Evolutionary conservation across 1,140 invertebrate genomes (phyloP).

Genomic region (Ceratina japonica): DNA sequence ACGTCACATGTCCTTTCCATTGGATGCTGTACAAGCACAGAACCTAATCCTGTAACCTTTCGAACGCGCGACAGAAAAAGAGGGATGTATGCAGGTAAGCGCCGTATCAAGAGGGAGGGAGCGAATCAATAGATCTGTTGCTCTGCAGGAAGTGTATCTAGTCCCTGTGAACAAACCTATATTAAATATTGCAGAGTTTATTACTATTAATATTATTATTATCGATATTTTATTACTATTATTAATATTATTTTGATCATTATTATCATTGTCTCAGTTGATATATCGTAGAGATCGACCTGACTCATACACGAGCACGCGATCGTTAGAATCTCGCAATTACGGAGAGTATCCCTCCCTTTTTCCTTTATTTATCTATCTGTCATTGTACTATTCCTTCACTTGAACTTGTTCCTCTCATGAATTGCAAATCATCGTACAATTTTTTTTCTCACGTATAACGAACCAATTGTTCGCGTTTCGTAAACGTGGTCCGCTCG

Average conservation of each 20-base stretch:
- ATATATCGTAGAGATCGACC: conserved; percentile 12
- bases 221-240: conserved; percentile 60
- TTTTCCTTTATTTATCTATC: conserved; percentile 34
- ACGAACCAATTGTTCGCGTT: background rate
- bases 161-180: conserved; percentile 76
- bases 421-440: conserved; percentile 1
- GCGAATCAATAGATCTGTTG: conserved; percentile 48
- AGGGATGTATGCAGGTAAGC: background rate
- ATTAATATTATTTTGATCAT: conserved; percentile 36
- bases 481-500: background rate
- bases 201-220: conserved; percentile 67
- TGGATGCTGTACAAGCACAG: background rate
- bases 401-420: background rate
- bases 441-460: background rate
- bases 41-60: background rate
- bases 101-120: conserved; percentile 25
- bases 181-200: conserved; percentile 75
- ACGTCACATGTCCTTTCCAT: conserved; percentile 26
- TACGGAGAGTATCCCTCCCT: conserved; percentile 22
- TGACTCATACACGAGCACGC: background rate
- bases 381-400: no score
- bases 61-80: background rate
- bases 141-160: conserved; percentile 71
- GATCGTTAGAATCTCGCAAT: background rate
- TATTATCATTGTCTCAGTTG: conserved; percentile 36